Conservation (phyloP, 2,888 invertebrate species). For the Chrysotoxum bicinctum region DNA sequence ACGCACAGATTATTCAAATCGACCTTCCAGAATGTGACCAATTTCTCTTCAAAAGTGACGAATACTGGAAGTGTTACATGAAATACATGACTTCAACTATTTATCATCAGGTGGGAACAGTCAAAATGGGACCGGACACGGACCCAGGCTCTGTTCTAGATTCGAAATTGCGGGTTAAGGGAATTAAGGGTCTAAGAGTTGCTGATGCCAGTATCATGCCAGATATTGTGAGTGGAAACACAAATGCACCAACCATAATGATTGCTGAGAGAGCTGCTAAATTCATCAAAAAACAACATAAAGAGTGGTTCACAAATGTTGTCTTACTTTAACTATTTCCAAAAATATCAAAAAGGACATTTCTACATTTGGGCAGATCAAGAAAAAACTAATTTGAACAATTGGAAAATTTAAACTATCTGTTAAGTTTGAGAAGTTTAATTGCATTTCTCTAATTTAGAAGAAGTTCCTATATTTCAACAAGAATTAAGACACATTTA, state of each 20-base stretch:
- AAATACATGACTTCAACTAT: slow-evolving; percentile 86
- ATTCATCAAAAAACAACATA: slow-evolving; percentile 75
- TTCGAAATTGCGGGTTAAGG: slow-evolving; percentile 85
- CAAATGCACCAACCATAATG: slow-evolving; percentile 92
- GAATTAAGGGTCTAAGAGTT: slow-evolving; percentile 85
- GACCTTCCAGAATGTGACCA: slow-evolving; percentile 74
- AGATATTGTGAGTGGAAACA: slow-evolving; percentile 88
- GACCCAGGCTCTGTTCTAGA: slow-evolving; percentile 86
- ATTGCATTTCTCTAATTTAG: no score
- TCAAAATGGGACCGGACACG: slow-evolving; percentile 86
- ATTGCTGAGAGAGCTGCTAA: slow-evolving; percentile 92
- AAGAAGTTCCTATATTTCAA: no score
- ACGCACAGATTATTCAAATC: slow-evolving; percentile 75
- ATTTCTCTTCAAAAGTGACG: slow-evolving; percentile 75
- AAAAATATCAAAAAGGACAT: no score
- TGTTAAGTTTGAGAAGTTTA: no score
- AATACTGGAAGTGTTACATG: slow-evolving; percentile 87
- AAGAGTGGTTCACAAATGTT: no score
- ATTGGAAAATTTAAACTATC: no score
- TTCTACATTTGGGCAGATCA: no score
- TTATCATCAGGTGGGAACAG: slow-evolving; percentile 87
- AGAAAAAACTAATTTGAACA: no score
- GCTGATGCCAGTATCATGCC: slow-evolving; percentile 91
- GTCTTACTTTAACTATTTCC: no score
- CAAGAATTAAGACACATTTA: no score